A percentile compares a stretch with the other conserved stretches of the same genome.
phyloP scores from a whole-genome alignment of 2,113 vertebrate species.

The Physeter macrocephalus region DNA sequence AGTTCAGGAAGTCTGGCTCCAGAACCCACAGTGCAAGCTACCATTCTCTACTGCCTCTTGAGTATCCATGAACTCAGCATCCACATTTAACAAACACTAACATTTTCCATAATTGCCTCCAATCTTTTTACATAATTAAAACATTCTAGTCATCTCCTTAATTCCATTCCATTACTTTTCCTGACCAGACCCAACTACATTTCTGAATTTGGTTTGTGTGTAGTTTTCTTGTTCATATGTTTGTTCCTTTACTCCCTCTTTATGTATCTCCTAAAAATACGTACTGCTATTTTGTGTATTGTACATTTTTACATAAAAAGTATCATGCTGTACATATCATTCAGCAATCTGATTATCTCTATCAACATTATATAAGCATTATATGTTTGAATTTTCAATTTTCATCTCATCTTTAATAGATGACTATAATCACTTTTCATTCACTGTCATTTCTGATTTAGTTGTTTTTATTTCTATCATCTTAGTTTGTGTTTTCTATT shows the following conservation, averaged over 20 bases:
- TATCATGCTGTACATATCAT: background rate
- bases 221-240: background rate
- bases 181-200: background rate
- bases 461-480: background rate
- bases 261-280: background rate
- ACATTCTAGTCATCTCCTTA: background rate
- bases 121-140: background rate
- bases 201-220: background rate
- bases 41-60: background rate
- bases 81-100: background rate
- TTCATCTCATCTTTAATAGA: background rate
- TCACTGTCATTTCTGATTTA: background rate
- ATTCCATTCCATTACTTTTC: background rate
- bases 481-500: background rate
- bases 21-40: background rate
- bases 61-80: background rate
- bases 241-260: background rate
- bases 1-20: background rate
- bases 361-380: background rate
- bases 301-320: background rate
- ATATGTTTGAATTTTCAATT: background rate
- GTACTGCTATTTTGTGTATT: background rate
- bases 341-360: background rate
- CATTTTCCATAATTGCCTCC: background rate
- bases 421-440: background rate